Evolutionary conservation across 2,113 vertebrate genomes (phyloP), one percentile per base, ranked within the genome.

Genomic region (Probosciger aterrimus): DNA sequence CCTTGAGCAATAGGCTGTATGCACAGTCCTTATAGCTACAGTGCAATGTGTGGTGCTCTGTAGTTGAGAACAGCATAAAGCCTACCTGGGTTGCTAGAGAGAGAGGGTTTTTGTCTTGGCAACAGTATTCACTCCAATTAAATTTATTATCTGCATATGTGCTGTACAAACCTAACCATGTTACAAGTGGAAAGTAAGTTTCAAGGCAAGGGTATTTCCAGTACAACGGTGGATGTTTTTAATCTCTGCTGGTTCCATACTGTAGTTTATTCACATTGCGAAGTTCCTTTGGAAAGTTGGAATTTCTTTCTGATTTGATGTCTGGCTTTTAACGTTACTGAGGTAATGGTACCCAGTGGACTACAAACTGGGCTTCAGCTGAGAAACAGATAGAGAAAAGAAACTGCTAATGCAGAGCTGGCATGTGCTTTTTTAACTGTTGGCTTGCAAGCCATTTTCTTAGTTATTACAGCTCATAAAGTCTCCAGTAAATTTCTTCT

Each of bases 401-500:
- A 87, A 84, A 67, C 92, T 88, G 67, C 77, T 95, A 94, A 96
- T 91, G 73, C 88, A 82, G 86, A 94, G 77, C 65, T 95, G 93
- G 91, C 92, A 69, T 69, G 67, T 89, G 65, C 70, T 92, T 95
- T 95, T 95, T 92, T 63, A 70, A 59, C 88, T 77, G 41, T 82
- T 96, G 95, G 93, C 93, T 89, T 92, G 81, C 90, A 97, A 93
- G 93, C 53, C 81, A 69, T 92, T 96, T 97, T 91, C 83, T 49
- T 96, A 76, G 50, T 95, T 93, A 94, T 82, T 95, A 89, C 88
- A 96, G 83, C 92, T 96, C 85, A 75, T 96, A 96, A 97, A 96
- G 57, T 81, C 82, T 47, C 73, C 65, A 90, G 86, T 96, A 94
- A 94, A 91, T 94, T 96, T 95, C 73, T 95, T 92, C 91, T 92